Percentiles rank a stretch among this genome's conserved stretches.
Evolutionary conservation across 2,113 vertebrate genomes (phyloP).

Genomic region (Ranitomeya imitator): DNA sequence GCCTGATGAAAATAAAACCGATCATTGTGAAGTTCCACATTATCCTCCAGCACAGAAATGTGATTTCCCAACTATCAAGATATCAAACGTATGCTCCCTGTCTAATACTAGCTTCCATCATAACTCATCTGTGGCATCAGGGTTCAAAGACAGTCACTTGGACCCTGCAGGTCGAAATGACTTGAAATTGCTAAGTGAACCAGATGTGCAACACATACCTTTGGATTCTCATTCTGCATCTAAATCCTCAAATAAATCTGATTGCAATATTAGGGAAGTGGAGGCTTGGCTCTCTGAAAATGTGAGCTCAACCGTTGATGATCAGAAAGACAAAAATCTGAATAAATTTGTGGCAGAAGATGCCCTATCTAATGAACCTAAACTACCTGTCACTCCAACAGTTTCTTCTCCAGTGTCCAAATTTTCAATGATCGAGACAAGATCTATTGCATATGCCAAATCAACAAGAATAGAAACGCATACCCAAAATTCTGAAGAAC

Average conservation of each 20-base stretch:
- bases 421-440: background rate
- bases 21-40: background rate
- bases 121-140: background rate
- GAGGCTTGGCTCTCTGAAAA: background rate
- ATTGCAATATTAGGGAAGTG: background rate
- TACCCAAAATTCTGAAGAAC: background rate
- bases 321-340: background rate
- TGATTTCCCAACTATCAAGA: background rate
- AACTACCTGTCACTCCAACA: background rate
- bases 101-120: no score
- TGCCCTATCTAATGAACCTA: background rate
- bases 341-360: background rate
- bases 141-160: background rate
- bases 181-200: background rate
- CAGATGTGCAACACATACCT: background rate
- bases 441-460: background rate
- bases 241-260: background rate
- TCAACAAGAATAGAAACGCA: background rate
- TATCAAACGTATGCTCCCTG: background rate
- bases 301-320: no score
- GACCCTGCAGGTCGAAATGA: background rate
- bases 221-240: background rate
- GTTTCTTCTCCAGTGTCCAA: background rate
- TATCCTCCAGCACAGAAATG: background rate
- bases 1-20: background rate